Base-by-base conservation (phyloP, 2,113 vertebrate genomes). In the Planiliza haematocheilus region DNA sequence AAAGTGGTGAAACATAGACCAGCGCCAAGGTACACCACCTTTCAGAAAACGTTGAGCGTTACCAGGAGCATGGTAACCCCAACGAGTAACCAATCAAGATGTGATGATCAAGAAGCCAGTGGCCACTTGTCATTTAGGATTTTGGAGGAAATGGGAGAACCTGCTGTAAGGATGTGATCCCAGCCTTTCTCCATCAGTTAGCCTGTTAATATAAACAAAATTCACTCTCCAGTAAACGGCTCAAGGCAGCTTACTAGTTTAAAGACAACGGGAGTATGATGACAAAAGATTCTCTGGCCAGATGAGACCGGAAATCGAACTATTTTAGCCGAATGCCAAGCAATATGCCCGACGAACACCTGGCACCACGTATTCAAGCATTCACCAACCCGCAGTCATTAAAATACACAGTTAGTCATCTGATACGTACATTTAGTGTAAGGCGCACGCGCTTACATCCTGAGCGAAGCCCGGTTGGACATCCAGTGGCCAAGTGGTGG, bases 401-500 rank as follows among this genome's bases (percentile, higher is more conserved):
- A 43, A 56, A 68, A 72, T 36, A 34, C 67, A 53, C 45, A 38
- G 24, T 64, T 57, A 52, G 57, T 63, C 75, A 71, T 62, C 20
- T 18, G 11, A 30, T 24, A 16, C 37, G 43, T 10, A 49, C 41
- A 64, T 42, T 34, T 14, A 37, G 49, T 55, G 39, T 36, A 55
- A 67, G 48, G 71, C 45, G 42, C 68, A 75, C 46, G 57, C 42
- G 20, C 52, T 69, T 38, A 45, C 43, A 24, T 12, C 24, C 58
- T 16, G 20, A 71, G 74, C 10, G 46, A 82, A 56, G 62, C 61
- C n/a, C 37, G 77, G 69, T 60, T 56, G 69, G 68, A 66, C 53
- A 57, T 73, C 36, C 49, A 13, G 43, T 74, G 76, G 80, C 77
- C 81, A 77, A 91, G 86, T 78, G 86, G 84, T 77, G 85, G 71